A percentile compares a stretch with the other conserved stretches of the same genome.
phyloP scores from a whole-genome alignment of 2,888 invertebrate species.

The Drosophila diplacantha region DNA sequence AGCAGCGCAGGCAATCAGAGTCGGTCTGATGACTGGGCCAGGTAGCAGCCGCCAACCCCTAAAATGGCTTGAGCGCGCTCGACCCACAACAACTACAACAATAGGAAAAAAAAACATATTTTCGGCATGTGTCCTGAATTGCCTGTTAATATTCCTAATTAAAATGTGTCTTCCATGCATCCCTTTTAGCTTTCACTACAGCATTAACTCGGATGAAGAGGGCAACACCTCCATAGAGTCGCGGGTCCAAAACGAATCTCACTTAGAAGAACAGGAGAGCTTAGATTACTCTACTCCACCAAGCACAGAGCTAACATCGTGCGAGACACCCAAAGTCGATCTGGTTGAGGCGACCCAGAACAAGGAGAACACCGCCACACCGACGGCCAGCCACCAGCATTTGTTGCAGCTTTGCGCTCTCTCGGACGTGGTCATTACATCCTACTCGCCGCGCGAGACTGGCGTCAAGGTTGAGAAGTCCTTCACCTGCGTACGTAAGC shows the following conservation, averaged over 20 bases:
- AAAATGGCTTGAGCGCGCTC: conserved; percentile 10
- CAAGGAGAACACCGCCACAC: conserved; percentile 61
- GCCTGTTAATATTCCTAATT: background rate
- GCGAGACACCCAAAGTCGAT: conserved; percentile 63
- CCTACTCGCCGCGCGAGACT: conserved; percentile 74
- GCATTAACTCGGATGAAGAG: conserved; percentile 72
- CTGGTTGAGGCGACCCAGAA: conserved; percentile 64
- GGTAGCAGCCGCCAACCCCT: conserved; percentile 45
- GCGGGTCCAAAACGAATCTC: conserved; percentile 32
- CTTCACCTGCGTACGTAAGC: conserved; percentile 65
- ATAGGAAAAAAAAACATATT: conserved; percentile 12
- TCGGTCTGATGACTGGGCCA: conserved; percentile 10
- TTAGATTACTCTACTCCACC: conserved; percentile 44
- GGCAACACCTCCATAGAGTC: conserved; percentile 67
- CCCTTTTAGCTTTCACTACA: conserved; percentile 70
- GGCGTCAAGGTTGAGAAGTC: conserved; percentile 72
- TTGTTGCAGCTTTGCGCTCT: conserved; percentile 55
- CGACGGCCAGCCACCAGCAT: conserved; percentile 44
- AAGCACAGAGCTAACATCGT: conserved; percentile 17
- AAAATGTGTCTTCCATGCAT: conserved; percentile 12
- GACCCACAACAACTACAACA: conserved; percentile 13
- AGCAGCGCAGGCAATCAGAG: conserved; percentile 45
- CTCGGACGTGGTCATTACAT: conserved; percentile 75
- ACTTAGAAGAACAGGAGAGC: conserved; percentile 14
- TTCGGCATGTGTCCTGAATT: conserved; percentile 20